Evolutionary conservation across 2,797 vertebrate species (phyloP).

Genomic region (Catharus ustulatus): DNA sequence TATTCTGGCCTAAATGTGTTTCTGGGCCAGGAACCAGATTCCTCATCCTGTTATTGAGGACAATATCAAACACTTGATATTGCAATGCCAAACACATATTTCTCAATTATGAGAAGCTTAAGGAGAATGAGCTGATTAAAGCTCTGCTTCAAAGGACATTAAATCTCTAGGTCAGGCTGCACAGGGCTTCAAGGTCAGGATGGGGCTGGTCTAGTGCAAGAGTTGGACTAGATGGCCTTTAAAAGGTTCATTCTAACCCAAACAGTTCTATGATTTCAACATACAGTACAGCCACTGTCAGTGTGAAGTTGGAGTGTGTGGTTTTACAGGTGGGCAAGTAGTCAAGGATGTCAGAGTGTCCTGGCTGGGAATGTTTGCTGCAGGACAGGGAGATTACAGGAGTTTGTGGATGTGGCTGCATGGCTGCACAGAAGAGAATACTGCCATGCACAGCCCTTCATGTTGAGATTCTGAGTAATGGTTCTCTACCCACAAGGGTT

Average conservation of each 20-base stretch:
- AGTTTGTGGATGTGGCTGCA: too few species aligned
- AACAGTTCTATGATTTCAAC: neutral
- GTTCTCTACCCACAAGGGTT: neutral
- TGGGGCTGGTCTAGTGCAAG: too few species aligned
- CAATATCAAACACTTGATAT: neutral
- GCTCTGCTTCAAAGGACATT: neutral
- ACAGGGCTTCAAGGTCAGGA: neutral
- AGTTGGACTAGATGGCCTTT: neutral
- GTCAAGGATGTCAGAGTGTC: neutral
- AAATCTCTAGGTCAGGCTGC: neutral
- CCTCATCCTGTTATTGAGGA: neutral
- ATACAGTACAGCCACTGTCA: neutral
- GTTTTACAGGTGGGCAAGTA: neutral
- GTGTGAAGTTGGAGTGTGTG: neutral
- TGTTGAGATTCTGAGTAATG: neutral
- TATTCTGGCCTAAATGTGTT: neutral
- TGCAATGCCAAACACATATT: neutral
- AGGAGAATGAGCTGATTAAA: neutral
- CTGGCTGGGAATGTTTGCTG: neutral
- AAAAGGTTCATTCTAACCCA: neutral
- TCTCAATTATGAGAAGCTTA: neutral
- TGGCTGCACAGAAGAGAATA: neutral
- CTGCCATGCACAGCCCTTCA: neutral
- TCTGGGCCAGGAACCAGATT: neutral
- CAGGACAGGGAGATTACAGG: neutral